Base-by-base conservation (phyloP, 2,797 vertebrate genomes). In the Muscicapa striata region DNA sequence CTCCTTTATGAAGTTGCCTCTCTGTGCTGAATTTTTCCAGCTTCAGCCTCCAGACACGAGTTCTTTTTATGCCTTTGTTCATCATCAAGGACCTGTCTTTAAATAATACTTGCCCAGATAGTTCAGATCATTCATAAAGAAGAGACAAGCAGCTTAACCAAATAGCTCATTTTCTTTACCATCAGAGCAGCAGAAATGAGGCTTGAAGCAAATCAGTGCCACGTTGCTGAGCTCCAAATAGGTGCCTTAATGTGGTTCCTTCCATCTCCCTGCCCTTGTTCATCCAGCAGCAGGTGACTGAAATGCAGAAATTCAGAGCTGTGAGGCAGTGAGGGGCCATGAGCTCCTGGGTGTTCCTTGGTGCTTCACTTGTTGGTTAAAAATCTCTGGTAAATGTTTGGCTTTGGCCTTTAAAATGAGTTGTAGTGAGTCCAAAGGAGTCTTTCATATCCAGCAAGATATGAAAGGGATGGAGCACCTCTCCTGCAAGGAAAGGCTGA, bases 181-280 rank as follows among this genome's bases (percentile, higher is more conserved):
- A 13, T 80, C 32, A 0, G 61, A 94, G 93, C 89, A 41, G 36
- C 19, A 10, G 89, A 80, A 95, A 91, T 80, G 93, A 84, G 84
- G 75, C 95, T 89, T 92, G 93, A 87, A 94, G 93, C 86, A 82
- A 92, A 95, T 93, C 92, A 93, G 96, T 84, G 90, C 95, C 90
- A 87, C 74, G 89, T 89, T 90, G 84, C 88, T 95, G 95, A 89
- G 36, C 94, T 84, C 90, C 38, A 66, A 79, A 82, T 57, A 6
- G 24, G 11, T 10, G 34, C 74, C 38, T 40, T 87, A 36, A 40
- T 26, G 57, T 15, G 26, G 58, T 87, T 82, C 88, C 67, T 89
- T 76, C 88, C 67, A 15, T 22, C 77, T 7, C 13, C 48, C 91
- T 91, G 87, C 88, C 88, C 95, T 52, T 52, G 48, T 76, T 84